phyloP scores from a whole-genome alignment of 2,113 vertebrate genomes.

The Ptyas mucosa region DNA sequence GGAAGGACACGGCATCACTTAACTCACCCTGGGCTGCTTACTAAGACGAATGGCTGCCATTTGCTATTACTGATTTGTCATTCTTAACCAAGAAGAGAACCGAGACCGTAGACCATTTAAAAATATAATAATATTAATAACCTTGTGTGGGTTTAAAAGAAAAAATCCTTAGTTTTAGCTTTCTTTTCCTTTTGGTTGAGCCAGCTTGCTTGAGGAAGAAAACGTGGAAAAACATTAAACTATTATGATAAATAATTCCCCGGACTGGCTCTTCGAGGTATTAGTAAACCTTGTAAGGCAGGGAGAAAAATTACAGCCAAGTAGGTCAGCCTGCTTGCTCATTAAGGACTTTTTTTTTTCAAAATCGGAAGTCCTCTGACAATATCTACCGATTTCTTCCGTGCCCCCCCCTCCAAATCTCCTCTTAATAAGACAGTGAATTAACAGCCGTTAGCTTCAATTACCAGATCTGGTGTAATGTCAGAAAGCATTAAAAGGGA shows the following conservation, averaged over 20 bases:
- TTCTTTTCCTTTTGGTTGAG: not conserved
- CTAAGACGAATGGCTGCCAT: not conserved
- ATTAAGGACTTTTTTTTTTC: conserved; percentile 11
- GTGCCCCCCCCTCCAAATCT: not conserved
- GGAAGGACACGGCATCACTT: too few relatives aligned
- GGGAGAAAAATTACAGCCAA: not conserved
- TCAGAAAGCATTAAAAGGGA: conserved; percentile 49
- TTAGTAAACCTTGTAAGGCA: not conserved
- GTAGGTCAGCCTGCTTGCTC: not conserved
- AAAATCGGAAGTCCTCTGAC: conserved; percentile 7
- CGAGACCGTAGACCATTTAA: not conserved
- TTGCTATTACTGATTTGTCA: not conserved
- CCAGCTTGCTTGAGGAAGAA: not conserved
- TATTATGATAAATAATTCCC: not conserved
- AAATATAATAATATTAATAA: not conserved
- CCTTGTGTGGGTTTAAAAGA: not conserved
- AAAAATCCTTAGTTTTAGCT: not conserved
- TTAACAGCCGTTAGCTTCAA: conserved; percentile 36
- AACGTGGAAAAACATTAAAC: not conserved
- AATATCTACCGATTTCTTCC: conserved; percentile 19
- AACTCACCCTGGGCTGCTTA: not conserved
- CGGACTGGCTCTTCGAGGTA: not conserved
- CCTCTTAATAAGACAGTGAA: not conserved
- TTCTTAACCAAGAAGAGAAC: not conserved
- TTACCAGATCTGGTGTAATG: conserved; percentile 41